phyloP scores from a whole-genome alignment of 2,797 vertebrate species.

The Muscicapa striata region DNA sequence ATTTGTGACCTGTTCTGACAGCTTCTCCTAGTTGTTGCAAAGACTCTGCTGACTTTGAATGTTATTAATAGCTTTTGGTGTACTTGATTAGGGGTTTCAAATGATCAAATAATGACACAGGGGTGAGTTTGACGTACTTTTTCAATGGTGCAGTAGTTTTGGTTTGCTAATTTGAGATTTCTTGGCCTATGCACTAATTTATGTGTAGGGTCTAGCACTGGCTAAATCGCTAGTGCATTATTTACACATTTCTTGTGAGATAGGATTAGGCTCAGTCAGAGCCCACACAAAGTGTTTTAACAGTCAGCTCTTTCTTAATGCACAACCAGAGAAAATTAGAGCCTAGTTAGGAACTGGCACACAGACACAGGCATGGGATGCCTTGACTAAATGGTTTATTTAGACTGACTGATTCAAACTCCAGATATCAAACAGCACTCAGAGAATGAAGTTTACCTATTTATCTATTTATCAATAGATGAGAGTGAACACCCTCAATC shows the following conservation, averaged over 20 bases:
- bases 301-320: neutral
- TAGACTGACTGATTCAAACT: neutral
- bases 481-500: neutral
- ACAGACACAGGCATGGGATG: accelerated
- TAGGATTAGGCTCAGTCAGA: neutral
- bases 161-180: too few species aligned
- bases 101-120: neutral
- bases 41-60: neutral
- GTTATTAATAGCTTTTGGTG: neutral
- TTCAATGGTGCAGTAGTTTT: too few species aligned
- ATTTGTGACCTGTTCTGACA: neutral
- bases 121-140: neutral
- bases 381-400: neutral
- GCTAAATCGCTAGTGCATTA: too few species aligned
- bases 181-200: too few species aligned
- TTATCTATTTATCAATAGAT: too few species aligned
- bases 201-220: too few species aligned
- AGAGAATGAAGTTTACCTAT: neutral
- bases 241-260: too few species aligned
- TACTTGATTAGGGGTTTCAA: neutral
- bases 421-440: neutral
- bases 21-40: neutral
- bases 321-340: neutral
- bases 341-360: neutral
- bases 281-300: neutral